These are phyloP conservation scores for Diaprepes abbreviatus DNA, from an alignment of 2,888 invertebrate genomes.

Conservation along the genomic window DNA sequence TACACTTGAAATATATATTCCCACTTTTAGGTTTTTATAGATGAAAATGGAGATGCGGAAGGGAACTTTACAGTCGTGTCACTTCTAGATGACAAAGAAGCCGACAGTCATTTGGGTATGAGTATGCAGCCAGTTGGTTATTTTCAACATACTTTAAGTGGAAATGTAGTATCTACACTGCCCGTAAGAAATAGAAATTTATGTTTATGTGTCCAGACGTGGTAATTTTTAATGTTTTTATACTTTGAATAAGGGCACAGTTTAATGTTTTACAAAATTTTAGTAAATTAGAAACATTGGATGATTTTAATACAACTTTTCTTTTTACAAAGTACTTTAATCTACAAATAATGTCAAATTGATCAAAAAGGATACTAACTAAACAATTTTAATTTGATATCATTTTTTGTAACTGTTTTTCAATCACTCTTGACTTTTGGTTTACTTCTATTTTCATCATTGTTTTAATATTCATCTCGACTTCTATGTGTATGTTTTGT, in stretches of 20 bases:
- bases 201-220: conserved; percentile 28
- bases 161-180: conserved; percentile 70
- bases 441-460: no score
- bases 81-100: conserved; percentile 74
- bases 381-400: no score
- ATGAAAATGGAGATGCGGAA: conserved; percentile 90
- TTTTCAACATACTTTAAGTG: conserved; percentile 75
- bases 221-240: conserved; percentile 18
- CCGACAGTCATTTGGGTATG: conserved; percentile 73
- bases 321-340: no score
- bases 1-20: not conserved
- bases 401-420: no score
- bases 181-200: conserved; percentile 70
- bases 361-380: no score
- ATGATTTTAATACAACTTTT: no score
- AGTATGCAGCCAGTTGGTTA: conserved; percentile 84
- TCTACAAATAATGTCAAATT: no score
- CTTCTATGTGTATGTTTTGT: no score
- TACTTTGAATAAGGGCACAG: not conserved
- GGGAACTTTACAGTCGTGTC: conserved; percentile 92
- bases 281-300: no score
- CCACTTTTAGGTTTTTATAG: conserved; percentile 80
- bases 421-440: no score
- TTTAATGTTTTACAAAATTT: no score
- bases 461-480: no score